Base-by-base conservation (phyloP, 1,140 invertebrate species). In the Holcopasites calliopsidis region DNA sequence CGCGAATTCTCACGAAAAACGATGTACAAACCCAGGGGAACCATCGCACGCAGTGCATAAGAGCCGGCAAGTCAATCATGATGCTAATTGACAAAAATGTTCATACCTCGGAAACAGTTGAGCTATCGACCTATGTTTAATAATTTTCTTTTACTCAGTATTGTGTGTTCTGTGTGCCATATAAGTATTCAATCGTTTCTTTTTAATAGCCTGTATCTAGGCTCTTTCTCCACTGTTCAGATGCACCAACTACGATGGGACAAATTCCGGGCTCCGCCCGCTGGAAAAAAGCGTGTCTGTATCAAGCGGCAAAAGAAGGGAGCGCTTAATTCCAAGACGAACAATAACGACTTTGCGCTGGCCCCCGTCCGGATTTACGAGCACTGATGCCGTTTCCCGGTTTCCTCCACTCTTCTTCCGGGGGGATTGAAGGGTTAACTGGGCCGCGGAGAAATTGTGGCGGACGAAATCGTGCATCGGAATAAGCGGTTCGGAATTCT, bases 261-360 rank as follows among this genome's bases (percentile, higher is more conserved):
- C 28, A 47, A 69, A 70, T 35, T 42, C 23, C n/a, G 47, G 38
- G n/a, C 50, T 33, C 26, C 21, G 3, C 10, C n/a, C 13, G 40
- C 8, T n/a, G 35, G 71, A 33, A 54, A 42, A 40, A 55, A n/a
- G 8, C 49, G 8, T 26, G 35, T 26, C 52, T 10, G 61, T 54
- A 73, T 42, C 61, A 65, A 54, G 26, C 62, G 21, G 13, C 54
- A 35, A 44, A 50, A n/a, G 44, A 70, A 28, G 33, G 21, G 13
- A 35, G 35, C 54, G 28, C 38, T 70, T 70, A 49, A 47, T 70
- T 70, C 54, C 68, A 60, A 60, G 68, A 35, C 28, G 40, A 70
- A 60, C 28, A 70, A 60, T 60, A 42, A 21, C 35, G 40, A 58
- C 40, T 33, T 58, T 18, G 28, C 21, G 8, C 40, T 21, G 18